phyloP scores from a whole-genome alignment of 2,797 vertebrate genomes.

The Tachyglossus aculeatus region DNA sequence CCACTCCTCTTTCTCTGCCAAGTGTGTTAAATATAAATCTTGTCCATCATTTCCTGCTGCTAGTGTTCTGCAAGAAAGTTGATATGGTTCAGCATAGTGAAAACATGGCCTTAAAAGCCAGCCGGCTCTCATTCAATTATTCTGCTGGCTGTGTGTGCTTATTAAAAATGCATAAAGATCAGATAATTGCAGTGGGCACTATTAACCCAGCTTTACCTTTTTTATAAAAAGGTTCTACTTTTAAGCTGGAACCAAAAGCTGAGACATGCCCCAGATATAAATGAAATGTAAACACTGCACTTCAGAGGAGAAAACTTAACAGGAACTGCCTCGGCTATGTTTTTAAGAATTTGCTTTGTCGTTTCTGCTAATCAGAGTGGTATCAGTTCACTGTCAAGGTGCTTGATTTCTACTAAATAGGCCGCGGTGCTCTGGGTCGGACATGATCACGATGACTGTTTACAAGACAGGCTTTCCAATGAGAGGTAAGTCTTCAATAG shows the following conservation, averaged over 20 bases:
- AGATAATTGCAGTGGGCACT: constrained; percentile 78
- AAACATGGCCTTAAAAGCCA: constrained; percentile 73
- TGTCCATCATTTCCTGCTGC: constrained; percentile 53
- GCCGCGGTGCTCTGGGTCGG: constrained; percentile 31
- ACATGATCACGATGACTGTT: constrained; percentile 20
- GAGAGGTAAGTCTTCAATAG: constrained; percentile 57
- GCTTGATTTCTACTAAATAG: constrained; percentile 28
- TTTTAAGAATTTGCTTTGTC: constrained; percentile 47
- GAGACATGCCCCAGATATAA: constrained; percentile 51
- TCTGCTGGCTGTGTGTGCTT: constrained; percentile 77
- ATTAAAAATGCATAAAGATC: constrained; percentile 81
- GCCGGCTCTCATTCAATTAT: constrained; percentile 75
- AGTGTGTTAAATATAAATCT: constrained; percentile 70
- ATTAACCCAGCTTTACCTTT: constrained; percentile 72
- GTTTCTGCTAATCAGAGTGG: constrained; percentile 30
- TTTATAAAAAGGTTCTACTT: constrained; percentile 62
- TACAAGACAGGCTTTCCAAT: constrained; percentile 48
- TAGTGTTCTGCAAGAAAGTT: constrained; percentile 72
- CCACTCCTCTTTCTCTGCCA: constrained; percentile 67
- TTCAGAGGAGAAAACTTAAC: constrained; percentile 51
- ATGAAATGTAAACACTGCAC: constrained; percentile 57
- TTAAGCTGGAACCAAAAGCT: constrained; percentile 62
- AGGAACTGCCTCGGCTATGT: constrained; percentile 12
- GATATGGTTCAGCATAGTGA: constrained; percentile 60
- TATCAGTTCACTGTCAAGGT: not conserved